These are phyloP conservation scores for Agonopterix subpropinquella DNA, from an alignment of 2,888 invertebrate species.

Conservation along the genomic window DNA sequence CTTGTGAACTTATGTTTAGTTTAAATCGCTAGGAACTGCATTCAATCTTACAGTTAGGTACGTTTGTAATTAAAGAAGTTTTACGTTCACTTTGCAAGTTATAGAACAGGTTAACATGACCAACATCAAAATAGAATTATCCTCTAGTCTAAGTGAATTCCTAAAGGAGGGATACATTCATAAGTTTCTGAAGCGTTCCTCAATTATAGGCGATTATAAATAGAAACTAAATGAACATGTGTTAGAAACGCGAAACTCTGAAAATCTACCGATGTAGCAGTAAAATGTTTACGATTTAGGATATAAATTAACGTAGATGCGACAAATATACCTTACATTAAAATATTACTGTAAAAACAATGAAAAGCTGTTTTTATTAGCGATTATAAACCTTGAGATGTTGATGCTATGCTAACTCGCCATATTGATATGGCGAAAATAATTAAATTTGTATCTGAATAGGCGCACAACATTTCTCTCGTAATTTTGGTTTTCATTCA, in stretches of 20 bases:
- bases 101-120: too few relatives aligned
- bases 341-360: neutral
- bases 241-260: constrained; percentile 27
- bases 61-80: too few relatives aligned
- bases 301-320: constrained; percentile 49
- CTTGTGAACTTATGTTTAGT: neutral
- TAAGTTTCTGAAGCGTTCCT: neutral
- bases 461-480: too few relatives aligned
- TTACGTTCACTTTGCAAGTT: neutral
- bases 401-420: neutral
- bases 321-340: constrained; percentile 35
- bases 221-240: constrained; percentile 23
- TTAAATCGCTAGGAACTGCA: too few relatives aligned
- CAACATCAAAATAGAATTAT: too few relatives aligned
- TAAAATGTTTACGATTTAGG: constrained; percentile 56
- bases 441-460: too few relatives aligned
- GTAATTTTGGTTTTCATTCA: too few relatives aligned
- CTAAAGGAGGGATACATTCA: neutral
- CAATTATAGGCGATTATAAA: constrained; percentile 23
- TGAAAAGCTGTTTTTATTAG: neutral
- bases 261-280: constrained; percentile 35
- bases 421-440: neutral
- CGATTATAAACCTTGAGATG: neutral
- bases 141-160: neutral
- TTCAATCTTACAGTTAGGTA: too few relatives aligned